Conservation (phyloP, 1,140 invertebrate species). For the Mycetomoellerius zeteki region DNA sequence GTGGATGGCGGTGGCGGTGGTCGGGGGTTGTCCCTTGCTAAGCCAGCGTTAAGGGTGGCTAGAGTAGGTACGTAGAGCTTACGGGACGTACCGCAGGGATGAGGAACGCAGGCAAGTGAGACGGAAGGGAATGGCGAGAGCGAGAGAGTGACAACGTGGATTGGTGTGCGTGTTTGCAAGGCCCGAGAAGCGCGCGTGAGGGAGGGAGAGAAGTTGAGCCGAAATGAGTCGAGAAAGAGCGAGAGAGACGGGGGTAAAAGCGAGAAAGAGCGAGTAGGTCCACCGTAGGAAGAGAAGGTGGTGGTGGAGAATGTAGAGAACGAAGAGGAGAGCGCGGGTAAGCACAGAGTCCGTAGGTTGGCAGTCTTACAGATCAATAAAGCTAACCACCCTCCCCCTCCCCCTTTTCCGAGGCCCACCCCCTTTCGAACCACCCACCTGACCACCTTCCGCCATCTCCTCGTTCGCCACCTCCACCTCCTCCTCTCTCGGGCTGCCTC, state of each 20-base stretch:
- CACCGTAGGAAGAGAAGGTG: conserved; percentile 73
- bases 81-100: conserved; percentile 70
- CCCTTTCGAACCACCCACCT: conserved; percentile 76
- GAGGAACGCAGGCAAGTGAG: conserved; percentile 64
- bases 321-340: conserved; percentile 80
- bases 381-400: conserved; percentile 85
- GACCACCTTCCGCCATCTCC: conserved; percentile 71
- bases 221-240: conserved; percentile 61
- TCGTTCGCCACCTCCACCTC: conserved; percentile 64
- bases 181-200: conserved; percentile 62
- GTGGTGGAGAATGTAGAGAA: conserved; percentile 77
- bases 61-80: conserved; percentile 80
- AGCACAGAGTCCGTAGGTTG: conserved; percentile 84
- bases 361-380: conserved; percentile 88
- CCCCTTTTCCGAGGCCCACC: conserved; percentile 62
- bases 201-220: conserved; percentile 54
- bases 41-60: conserved; percentile 85
- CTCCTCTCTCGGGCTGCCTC: conserved; percentile 79
- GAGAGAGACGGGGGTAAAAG: conserved; percentile 59
- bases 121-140: conserved; percentile 65
- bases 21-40: conserved; percentile 81
- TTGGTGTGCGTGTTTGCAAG: conserved; percentile 66
- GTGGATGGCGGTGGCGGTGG: conserved; percentile 66
- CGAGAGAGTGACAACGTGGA: conserved; percentile 71
- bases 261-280: conserved; percentile 58